Percentiles rank a stretch among this genome's conserved stretches.
Conservation (phyloP, 2,888 invertebrate species). For the Lithophane semibrunnea region DNA sequence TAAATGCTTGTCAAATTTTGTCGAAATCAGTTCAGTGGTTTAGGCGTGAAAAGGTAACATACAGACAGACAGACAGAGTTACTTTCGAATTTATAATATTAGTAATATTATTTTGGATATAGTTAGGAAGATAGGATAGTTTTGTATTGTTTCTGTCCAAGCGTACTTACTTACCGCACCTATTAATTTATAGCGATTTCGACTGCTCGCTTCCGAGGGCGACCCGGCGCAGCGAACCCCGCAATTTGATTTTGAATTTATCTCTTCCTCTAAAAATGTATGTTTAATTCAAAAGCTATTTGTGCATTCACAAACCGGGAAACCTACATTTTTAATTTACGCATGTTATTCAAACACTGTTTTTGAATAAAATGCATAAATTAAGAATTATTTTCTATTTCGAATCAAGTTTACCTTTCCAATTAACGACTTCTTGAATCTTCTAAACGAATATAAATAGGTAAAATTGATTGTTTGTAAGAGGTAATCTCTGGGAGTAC, state of each 20-base stretch:
- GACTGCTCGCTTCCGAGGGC: slow-evolving; percentile 16
- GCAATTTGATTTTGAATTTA: slow-evolving; percentile 42
- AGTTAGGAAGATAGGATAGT: background rate
- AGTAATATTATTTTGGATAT: too few relatives aligned
- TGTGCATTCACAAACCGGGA: background rate
- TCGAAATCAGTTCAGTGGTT: too few relatives aligned
- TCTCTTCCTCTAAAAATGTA: slow-evolving; percentile 25
- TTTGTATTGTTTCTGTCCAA: slow-evolving; percentile 23
- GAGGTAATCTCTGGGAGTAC: background rate
- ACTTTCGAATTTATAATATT: too few relatives aligned
- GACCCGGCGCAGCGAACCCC: slow-evolving; percentile 5
- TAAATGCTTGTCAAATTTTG: too few relatives aligned
- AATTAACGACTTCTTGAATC: background rate
- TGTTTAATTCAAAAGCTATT: slow-evolving; percentile 27
- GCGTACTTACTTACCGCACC: slow-evolving; percentile 34
- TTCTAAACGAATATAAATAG: background rate
- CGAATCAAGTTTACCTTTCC: background rate
- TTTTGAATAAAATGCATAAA: slow-evolving; percentile 7
- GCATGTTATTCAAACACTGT: background rate
- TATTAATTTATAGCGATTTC: slow-evolving; percentile 37
- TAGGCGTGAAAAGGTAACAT: too few relatives aligned
- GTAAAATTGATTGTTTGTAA: background rate
- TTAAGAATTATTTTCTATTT: background rate
- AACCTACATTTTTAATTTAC: background rate
- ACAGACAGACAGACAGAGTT: too few relatives aligned